phyloP scores from a whole-genome alignment of 2,888 invertebrate species.

The Phragmatobia fuliginosa region DNA sequence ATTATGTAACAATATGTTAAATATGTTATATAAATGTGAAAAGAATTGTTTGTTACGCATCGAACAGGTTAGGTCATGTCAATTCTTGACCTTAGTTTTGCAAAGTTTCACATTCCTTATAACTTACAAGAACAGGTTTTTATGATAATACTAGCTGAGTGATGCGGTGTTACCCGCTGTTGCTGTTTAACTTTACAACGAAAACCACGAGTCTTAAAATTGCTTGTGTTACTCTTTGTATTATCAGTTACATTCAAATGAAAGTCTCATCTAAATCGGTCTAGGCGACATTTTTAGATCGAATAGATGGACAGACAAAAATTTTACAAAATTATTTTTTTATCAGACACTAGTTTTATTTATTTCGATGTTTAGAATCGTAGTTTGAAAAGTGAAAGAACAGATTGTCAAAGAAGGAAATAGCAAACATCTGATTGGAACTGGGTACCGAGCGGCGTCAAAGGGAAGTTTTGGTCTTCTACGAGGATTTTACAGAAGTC shows the following conservation, averaged over 20 bases:
- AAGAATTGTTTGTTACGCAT: slow-evolving; percentile 4
- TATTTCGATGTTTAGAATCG: too few species aligned
- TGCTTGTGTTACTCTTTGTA: too few species aligned
- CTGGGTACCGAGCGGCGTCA: neutral
- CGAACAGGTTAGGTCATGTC: slow-evolving; percentile 12
- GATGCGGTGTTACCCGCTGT: too few species aligned
- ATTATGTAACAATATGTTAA: slow-evolving; percentile 3
- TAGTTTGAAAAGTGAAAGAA: too few species aligned
- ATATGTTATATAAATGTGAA: slow-evolving; percentile 9
- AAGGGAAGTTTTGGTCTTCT: neutral
- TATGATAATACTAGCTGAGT: neutral
- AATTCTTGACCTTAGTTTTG: slow-evolving; percentile 7
- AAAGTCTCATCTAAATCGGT: too few species aligned
- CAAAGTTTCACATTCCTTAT: slow-evolving; percentile 4
- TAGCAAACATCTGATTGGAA: neutral
- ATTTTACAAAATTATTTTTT: too few species aligned
- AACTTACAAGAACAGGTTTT: neutral
- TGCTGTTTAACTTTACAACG: too few species aligned
- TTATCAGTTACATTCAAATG: too few species aligned
- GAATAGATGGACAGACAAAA: too few species aligned
- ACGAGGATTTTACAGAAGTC: neutral
- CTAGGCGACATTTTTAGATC: too few species aligned
- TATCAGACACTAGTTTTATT: too few species aligned
- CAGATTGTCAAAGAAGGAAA: neutral
- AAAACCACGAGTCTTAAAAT: too few species aligned